Percentiles rank a stretch among this genome's conserved stretches.
These are phyloP conservation scores for Empidonax alnorum DNA, from an alignment of 2,113 vertebrate species.

Conservation along the genomic window DNA sequence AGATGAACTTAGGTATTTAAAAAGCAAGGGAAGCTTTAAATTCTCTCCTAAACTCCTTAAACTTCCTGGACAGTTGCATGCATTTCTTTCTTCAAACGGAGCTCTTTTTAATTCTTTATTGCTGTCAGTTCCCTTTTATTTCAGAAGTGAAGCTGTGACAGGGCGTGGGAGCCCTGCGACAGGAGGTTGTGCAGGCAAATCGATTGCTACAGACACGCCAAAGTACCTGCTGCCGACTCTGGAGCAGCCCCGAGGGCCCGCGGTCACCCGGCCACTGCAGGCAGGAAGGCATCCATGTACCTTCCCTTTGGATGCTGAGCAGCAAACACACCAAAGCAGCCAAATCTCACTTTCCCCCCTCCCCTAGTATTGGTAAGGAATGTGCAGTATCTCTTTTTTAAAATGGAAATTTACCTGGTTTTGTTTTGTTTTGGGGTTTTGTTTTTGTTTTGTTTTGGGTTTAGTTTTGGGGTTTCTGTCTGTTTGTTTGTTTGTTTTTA, in stretches of 20 bases:
- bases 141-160: background rate
- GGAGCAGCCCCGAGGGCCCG: no score
- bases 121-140: slow-evolving; percentile 37
- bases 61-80: background rate
- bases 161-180: background rate
- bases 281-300: rapidly evolving
- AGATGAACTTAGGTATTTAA: background rate
- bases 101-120: background rate
- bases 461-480: background rate
- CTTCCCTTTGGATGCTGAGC: background rate
- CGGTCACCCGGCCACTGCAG: background rate
- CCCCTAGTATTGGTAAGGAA: background rate
- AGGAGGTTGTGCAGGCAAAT: background rate
- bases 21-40: background rate
- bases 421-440: background rate
- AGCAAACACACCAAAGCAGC: background rate
- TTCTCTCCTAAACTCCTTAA: background rate
- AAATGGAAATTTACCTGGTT: background rate
- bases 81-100: background rate
- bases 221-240: background rate
- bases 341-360: rapidly evolving
- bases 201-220: background rate
- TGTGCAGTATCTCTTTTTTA: background rate
- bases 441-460: background rate
- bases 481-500: background rate